Evolutionary conservation across 2,797 vertebrate species (phyloP), one percentile per base, ranked within the genome.

Genomic region (Takifugu rubripes): DNA sequence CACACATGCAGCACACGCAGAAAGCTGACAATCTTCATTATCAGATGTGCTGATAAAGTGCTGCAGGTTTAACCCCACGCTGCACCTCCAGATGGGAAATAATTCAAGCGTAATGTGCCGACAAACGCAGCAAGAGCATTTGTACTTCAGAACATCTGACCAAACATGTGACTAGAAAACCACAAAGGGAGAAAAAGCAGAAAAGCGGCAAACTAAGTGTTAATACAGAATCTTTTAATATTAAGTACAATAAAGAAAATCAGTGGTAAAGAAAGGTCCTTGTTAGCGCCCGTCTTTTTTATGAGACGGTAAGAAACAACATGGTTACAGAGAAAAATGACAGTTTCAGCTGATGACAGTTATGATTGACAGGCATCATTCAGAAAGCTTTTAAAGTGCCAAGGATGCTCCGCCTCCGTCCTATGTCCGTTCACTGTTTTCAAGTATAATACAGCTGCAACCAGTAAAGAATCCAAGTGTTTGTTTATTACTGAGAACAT

Each of bases 221-320:
- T 78, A 72, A 81, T 78, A 83, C 69, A 77, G 66, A 84, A 82
- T 83, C 44, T 66, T 90, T 90, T 90, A 90, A 88, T 89, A 79
- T 80, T 82, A 84, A 82, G 66, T 78, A 85, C 72, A 84, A 87
- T 85, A 88, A 79, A 88, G 80, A 90, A 86, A 81, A 82, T 80
- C 60, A 64, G 76, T 75, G 59, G 70, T 84, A 77, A 83, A 83
- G 66, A 83, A 76, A 79, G 61, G 49, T 74, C 52, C 5, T 27
- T 60, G 66, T 81, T 64, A 67, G 71, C 75, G 72, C 61, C 71
- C 54, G 49, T 80, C 40, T 52, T 62, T 62, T 65, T 51, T 21
- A 21, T 21, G 17, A 21, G 17, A 54, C 42, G 33, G 59, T 77
- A 79, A 74, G 48, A 74, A 68, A 57, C 53, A 75, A 69, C 68